Percentiles rank a stretch among this genome's conserved stretches.
These are phyloP conservation scores for Plebejus argus DNA, from an alignment of 2,888 invertebrate genomes.

Conservation along the genomic window DNA sequence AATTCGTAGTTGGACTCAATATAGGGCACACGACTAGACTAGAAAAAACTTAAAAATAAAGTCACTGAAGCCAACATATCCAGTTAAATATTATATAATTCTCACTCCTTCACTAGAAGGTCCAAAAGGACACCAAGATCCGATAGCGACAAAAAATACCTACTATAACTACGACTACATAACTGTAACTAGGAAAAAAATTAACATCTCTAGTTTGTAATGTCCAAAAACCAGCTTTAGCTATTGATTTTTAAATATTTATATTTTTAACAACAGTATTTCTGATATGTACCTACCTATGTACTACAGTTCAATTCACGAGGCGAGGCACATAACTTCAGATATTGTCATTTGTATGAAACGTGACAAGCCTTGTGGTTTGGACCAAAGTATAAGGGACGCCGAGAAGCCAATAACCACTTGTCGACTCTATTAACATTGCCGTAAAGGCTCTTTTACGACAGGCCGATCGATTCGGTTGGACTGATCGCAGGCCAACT, in stretches of 20 bases:
- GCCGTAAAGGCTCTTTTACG: too few relatives aligned
- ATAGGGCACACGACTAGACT: conserved; percentile 7
- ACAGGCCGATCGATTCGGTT: too few relatives aligned
- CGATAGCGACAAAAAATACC: too few relatives aligned
- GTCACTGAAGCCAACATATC: not conserved
- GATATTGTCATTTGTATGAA: not conserved
- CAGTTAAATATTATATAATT: not conserved
- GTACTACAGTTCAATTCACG: not conserved
- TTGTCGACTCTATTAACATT: too few relatives aligned
- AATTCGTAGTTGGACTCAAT: conserved; percentile 23
- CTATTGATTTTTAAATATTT: not conserved
- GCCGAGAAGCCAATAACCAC: too few relatives aligned
- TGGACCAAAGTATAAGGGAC: not conserved
- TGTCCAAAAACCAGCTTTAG: not conserved
- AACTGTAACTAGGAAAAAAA: not conserved
- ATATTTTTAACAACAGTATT: not conserved
- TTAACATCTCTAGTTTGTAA: not conserved
- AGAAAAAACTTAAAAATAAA: conserved; percentile 21
- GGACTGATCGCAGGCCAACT: too few relatives aligned
- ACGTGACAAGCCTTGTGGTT: not conserved
- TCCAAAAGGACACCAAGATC: too few relatives aligned
- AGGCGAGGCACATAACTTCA: not conserved
- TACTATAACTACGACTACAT: too few relatives aligned
- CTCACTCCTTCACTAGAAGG: too few relatives aligned
- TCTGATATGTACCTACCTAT: not conserved